Evolutionary conservation across 2,888 invertebrate species (phyloP).

Genomic region (Drosophila flavopinicola): DNA sequence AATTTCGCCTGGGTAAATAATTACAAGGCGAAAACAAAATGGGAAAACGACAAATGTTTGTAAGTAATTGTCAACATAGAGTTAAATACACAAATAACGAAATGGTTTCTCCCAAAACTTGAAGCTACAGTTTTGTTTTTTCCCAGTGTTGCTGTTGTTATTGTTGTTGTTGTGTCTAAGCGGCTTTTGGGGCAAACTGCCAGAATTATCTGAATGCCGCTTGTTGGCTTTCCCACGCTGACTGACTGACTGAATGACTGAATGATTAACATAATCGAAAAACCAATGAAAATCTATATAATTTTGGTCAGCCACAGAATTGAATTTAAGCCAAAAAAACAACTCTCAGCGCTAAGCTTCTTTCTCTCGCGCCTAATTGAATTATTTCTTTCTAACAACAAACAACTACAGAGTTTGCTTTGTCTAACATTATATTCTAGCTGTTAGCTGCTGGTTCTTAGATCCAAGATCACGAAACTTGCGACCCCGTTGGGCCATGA

Average conservation of each 20-base stretch:
- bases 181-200: no score
- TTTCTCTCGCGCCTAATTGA: constrained; percentile 26
- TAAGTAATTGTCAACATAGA: constrained; percentile 37
- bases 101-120: constrained; percentile 17
- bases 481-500: constrained; percentile 29
- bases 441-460: constrained; percentile 4
- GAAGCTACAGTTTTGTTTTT: constrained; percentile 18
- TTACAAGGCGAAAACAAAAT: constrained; percentile 21
- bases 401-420: not conserved
- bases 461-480: constrained; percentile 22
- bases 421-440: no score
- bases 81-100: constrained; percentile 20
- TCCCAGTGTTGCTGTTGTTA: not conserved
- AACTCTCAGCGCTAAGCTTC: not conserved
- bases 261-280: constrained; percentile 55
- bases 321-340: constrained; percentile 14
- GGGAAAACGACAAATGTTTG: constrained; percentile 21
- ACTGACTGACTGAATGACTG: constrained; percentile 4
- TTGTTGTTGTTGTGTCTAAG: constrained; percentile 21
- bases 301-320: constrained; percentile 39
- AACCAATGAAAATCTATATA: constrained; percentile 28
- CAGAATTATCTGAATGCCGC: constrained; percentile 7
- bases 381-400: constrained; percentile 15
- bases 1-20: constrained; percentile 33
- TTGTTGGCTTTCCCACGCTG: constrained; percentile 48